Evolutionary conservation across 2,888 invertebrate species (phyloP).

Genomic region (Steromphala cineraria): DNA sequence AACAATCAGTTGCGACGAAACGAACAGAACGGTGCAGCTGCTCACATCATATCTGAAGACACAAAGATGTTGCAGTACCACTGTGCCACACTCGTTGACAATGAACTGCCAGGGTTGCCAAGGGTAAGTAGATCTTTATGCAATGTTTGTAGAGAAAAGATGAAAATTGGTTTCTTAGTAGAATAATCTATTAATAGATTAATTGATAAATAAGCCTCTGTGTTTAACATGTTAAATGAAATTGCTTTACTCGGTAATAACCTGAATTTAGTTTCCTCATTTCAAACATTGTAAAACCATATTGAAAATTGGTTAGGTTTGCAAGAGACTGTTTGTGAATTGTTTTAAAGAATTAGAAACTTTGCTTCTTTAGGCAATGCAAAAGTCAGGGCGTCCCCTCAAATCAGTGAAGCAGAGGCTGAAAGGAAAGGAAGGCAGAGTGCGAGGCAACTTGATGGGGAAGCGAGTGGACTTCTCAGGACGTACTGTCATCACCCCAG

Average conservation of each 20-base stretch:
- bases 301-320: neutral
- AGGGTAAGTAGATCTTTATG: constrained; percentile 47
- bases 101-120: constrained; percentile 94
- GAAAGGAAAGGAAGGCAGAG: constrained; percentile 99
- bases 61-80: constrained; percentile 98
- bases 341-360: no score
- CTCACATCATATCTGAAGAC: constrained; percentile 97
- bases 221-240: no score
- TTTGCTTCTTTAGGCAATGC: constrained; percentile 84
- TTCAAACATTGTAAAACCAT: no score
- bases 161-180: neutral
- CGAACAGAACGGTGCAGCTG: constrained; percentile 96
- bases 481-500: constrained; percentile 88
- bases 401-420: constrained; percentile 96
- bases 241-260: no score
- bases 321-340: neutral
- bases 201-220: no score
- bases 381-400: constrained; percentile 98
- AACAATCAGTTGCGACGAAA: constrained; percentile 97
- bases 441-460: constrained; percentile 99
- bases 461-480: constrained; percentile 99
- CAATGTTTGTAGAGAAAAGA: neutral
- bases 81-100: constrained; percentile 97
- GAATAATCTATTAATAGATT: no score
- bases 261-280: no score